Evolutionary conservation across 1,140 invertebrate species (phyloP).

Genomic region (Trachymyrmex cornetzi): DNA sequence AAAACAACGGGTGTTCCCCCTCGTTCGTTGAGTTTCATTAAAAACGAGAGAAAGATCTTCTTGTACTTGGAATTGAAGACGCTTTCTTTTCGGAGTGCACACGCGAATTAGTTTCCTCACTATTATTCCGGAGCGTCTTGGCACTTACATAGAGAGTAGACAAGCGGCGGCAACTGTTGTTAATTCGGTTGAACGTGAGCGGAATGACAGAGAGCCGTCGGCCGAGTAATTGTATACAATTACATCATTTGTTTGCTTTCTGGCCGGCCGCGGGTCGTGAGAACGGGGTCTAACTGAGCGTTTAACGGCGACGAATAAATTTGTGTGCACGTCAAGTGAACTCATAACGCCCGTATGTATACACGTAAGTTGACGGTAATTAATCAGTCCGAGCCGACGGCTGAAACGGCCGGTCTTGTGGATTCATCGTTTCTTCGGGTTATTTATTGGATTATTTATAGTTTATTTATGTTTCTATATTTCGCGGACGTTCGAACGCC

Average conservation of each 20-base stretch:
- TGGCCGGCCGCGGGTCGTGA: constrained; percentile 39
- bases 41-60: neutral
- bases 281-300: constrained; percentile 33
- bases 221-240: constrained; percentile 54
- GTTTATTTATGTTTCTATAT: neutral
- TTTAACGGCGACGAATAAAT: constrained; percentile 26
- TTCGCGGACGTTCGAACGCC: neutral
- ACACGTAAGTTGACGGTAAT: constrained; percentile 1
- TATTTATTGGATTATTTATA: constrained; percentile 21
- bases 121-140: neutral
- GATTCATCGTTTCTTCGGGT: neutral
- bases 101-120: neutral
- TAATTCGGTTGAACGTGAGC: constrained; percentile 33
- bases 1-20: neutral
- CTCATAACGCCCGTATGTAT: neutral
- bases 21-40: constrained; percentile 1
- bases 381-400: constrained; percentile 5
- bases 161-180: neutral
- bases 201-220: constrained; percentile 18
- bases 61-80: neutral
- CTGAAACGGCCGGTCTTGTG: neutral
- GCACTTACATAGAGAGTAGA: neutral
- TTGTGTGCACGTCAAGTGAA: constrained; percentile 9
- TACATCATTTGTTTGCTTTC: constrained; percentile 50
- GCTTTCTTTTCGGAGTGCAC: neutral